Evolutionary conservation across 2,113 vertebrate species (phyloP).

Genomic region (Setophaga petechia): DNA sequence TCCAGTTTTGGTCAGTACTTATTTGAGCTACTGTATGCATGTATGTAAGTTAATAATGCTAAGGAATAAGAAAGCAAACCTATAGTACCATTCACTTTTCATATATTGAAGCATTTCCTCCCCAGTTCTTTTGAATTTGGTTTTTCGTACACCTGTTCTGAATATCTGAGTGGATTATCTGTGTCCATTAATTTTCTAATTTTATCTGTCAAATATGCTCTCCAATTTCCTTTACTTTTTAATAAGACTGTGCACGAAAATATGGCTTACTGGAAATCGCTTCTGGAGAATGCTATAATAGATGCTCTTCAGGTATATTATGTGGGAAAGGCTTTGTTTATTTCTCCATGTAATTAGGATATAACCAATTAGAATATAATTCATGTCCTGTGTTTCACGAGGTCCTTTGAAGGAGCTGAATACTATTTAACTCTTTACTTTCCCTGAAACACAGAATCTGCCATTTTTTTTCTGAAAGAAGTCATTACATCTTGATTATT

Average conservation of each 20-base stretch:
- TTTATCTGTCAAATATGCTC: constrained; percentile 43
- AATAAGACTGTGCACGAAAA: not conserved
- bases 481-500: not conserved
- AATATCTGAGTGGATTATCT: constrained; percentile 22
- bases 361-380: not conserved
- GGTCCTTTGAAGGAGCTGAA: not conserved
- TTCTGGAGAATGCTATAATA: constrained; percentile 15
- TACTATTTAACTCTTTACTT: not conserved
- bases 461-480: not conserved
- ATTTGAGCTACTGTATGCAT: not conserved
- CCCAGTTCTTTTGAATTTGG: not conserved
- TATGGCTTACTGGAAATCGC: constrained; percentile 31
- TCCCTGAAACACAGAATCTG: not conserved
- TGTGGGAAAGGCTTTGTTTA: constrained; percentile 3
- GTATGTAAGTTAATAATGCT: not conserved
- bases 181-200: constrained; percentile 59
- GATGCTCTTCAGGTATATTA: not conserved
- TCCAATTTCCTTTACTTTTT: constrained; percentile 44
- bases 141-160: not conserved
- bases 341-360: constrained; percentile 24
- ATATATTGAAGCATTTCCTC: not conserved
- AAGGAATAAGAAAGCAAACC: not conserved
- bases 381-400: not conserved
- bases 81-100: not conserved
- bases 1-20: not conserved